Base-by-base conservation (phyloP, 2,888 invertebrate species). In the Trichopria drosophilae region DNA sequence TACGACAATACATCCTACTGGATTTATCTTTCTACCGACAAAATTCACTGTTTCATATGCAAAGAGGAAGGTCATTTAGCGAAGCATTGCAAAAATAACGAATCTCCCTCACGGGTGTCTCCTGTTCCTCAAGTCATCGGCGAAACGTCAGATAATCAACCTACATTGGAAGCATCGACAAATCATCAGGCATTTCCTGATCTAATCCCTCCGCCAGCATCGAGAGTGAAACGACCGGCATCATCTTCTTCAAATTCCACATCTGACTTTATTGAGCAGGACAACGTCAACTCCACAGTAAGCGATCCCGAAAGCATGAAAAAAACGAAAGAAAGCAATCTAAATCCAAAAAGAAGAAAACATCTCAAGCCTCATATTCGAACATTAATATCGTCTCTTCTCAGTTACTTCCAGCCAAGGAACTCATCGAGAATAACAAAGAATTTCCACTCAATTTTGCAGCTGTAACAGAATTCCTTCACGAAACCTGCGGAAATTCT, bases 61-160 rank as follows among this genome's bases (percentile, higher is more conserved):
- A 40, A 40, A 15, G 18, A 26, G 28, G 28, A 40, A 15, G 40
- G 40, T 10, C 28, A 40, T 15, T 10, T 40, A 5, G 28, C 40
- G 35, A 34, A 34, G 9, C 35, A n/a, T 19, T 4, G 9, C 15
- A 34, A 13, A 19, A 4, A 15, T 13, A 15, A 15, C 16, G 5
- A 19, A 5, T 7, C 13, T 5, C 9, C 6, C 16, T 7, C 13
- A n/a, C 35, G 5, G 18, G n/a, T n/a, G n/a, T n/a, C n/a, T n/a
- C n/a, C n/a, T n/a, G n/a, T n/a, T n/a, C n/a, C n/a, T n/a, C n/a
- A n/a, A n/a, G n/a, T n/a, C n/a, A n/a, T n/a, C n/a, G n/a, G n/a
- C n/a, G n/a, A n/a, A n/a, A n/a, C n/a, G n/a, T 19, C 6, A n/a
- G 12, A 15, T 34, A 4, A 4, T n/a, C 13, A 6, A 34, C 12